phyloP scores from a whole-genome alignment of 2,888 invertebrate genomes.

The Lasioglossum malachurum region DNA sequence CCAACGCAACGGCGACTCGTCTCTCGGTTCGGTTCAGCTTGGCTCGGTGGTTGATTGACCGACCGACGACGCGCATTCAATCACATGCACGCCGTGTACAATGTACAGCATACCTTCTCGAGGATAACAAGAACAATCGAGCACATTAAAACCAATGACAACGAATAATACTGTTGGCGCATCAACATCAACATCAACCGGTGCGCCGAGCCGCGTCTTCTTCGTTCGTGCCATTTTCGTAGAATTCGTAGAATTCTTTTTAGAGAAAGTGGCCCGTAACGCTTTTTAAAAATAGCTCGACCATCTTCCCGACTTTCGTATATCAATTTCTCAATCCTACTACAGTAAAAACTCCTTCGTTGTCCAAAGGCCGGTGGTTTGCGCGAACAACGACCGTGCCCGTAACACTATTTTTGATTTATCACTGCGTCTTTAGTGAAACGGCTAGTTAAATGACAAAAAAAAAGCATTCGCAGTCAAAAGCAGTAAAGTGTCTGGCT shows the following conservation, averaged over 20 bases:
- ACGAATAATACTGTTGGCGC: conserved; percentile 39
- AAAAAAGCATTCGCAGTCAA: too few relatives aligned
- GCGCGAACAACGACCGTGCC: too few relatives aligned
- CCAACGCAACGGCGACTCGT: conserved; percentile 46
- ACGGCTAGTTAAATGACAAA: too few relatives aligned
- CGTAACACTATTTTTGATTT: too few relatives aligned
- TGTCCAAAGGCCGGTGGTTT: too few relatives aligned
- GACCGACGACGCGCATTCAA: conserved; percentile 44
- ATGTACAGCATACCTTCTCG: conserved; percentile 30
- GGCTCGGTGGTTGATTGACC: conserved; percentile 70
- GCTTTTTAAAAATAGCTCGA: background rate
- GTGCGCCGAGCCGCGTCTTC: background rate
- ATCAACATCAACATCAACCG: background rate
- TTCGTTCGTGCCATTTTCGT: background rate
- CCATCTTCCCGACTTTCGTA: background rate
- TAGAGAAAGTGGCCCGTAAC: background rate
- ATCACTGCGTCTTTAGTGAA: too few relatives aligned
- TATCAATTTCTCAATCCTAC: background rate
- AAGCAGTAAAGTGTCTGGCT: too few relatives aligned
- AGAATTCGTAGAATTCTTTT: background rate
- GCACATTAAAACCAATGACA: conserved; percentile 38
- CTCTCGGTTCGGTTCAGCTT: background rate
- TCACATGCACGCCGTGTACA: background rate
- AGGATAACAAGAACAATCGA: conserved; percentile 56
- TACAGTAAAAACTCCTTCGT: too few relatives aligned